Evolutionary conservation across 2,888 invertebrate genomes (phyloP).

Genomic region (Scaptomyza flava): DNA sequence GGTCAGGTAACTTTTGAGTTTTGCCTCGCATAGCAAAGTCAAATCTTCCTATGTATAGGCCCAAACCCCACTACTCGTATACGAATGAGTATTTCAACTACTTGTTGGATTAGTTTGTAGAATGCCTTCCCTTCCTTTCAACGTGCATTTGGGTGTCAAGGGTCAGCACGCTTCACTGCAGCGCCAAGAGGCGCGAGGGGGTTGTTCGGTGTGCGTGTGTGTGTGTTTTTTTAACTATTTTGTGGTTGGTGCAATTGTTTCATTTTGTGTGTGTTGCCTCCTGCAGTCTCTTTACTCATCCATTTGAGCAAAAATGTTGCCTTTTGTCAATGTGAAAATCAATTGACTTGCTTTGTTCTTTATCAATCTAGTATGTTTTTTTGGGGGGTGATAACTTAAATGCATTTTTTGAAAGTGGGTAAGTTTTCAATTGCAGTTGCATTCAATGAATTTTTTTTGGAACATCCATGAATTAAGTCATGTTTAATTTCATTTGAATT

Average conservation of each 20-base stretch:
- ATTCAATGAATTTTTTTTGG: conserved; percentile 13
- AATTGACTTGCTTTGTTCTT: conserved; percentile 34
- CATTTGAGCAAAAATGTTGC: conserved; percentile 27
- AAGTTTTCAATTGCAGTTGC: conserved; percentile 14
- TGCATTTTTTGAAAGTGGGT: conserved; percentile 1
- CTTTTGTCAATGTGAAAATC: conserved; percentile 35
- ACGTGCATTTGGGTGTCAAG: conserved; percentile 58
- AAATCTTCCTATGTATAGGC: conserved; percentile 32
- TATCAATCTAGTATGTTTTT: conserved; percentile 1
- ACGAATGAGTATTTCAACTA: conserved; percentile 28
- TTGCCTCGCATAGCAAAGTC: conserved; percentile 16
- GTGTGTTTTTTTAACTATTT: not conserved
- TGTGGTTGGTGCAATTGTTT: conserved; percentile 34
- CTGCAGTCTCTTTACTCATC: conserved; percentile 20
- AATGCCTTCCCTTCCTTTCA: conserved; percentile 1
- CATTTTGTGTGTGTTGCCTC: conserved; percentile 1
- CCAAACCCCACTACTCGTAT: not conserved
- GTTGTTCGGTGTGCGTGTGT: conserved; percentile 8
- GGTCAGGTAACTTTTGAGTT: conserved; percentile 60
- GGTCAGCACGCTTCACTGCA: conserved; percentile 57
- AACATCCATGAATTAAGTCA: not conserved
- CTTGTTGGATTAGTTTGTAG: conserved; percentile 48
- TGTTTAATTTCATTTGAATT: not conserved
- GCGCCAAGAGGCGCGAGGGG: conserved; percentile 35
- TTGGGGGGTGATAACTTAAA: conserved; percentile 8